Evolutionary conservation across 2,888 invertebrate species (phyloP).

Genomic region (Antheraea assamensis): DNA sequence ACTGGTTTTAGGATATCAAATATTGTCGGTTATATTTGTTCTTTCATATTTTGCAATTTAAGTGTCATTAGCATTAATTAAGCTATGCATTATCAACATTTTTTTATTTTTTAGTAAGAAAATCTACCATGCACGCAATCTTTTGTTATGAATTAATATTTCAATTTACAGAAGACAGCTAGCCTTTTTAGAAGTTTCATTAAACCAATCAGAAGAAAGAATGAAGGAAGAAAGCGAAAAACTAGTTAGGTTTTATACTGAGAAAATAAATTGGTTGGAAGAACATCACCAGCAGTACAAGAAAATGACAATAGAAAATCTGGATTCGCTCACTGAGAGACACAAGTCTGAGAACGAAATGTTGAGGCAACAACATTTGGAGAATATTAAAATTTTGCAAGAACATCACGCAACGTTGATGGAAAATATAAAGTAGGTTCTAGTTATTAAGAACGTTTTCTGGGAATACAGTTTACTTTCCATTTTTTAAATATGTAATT

Average conservation of each 20-base stretch:
- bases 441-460: neutral
- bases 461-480: no score
- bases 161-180: constrained; percentile 76
- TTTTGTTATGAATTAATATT: neutral
- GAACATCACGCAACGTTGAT: constrained; percentile 79
- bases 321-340: constrained; percentile 70
- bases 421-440: constrained; percentile 79
- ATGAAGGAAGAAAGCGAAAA: constrained; percentile 83
- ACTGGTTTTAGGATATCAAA: no score
- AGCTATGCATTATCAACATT: neutral
- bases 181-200: constrained; percentile 79
- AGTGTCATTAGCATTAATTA: neutral
- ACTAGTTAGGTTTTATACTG: constrained; percentile 72
- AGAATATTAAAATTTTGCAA: constrained; percentile 67
- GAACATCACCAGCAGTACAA: constrained; percentile 77
- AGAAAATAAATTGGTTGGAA: constrained; percentile 77
- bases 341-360: constrained; percentile 69
- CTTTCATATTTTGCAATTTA: neutral
- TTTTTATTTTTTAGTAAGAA: neutral
- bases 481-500: no score
- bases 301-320: constrained; percentile 78
- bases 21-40: neutral
- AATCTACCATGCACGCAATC: neutral
- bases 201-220: constrained; percentile 81
- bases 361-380: constrained; percentile 73